Conservation (phyloP, 2,113 vertebrate species). For the Glaucomys volans region DNA sequence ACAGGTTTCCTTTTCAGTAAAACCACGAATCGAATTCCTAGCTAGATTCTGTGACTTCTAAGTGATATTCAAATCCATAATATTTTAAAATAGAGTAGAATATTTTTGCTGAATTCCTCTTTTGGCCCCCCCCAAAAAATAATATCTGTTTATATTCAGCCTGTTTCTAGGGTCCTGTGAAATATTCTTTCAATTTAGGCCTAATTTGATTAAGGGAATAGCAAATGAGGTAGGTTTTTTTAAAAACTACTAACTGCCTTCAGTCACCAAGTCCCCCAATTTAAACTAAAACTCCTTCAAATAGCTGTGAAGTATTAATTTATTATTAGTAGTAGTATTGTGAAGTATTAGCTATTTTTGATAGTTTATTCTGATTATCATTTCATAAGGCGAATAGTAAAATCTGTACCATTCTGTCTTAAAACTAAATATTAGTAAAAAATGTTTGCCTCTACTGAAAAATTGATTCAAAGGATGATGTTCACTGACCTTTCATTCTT, state of each 20-base stretch:
- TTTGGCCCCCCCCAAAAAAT: neutral
- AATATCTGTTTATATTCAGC: neutral
- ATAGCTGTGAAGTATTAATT: neutral
- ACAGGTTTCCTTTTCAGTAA: neutral
- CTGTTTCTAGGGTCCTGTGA: neutral
- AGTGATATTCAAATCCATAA: neutral
- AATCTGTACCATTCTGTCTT: conserved; percentile 2
- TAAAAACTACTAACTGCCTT: neutral
- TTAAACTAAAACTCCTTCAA: neutral
- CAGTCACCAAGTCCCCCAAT: neutral
- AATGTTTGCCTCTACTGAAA: conserved; percentile 61
- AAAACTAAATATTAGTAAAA: conserved; percentile 42
- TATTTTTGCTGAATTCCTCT: neutral
- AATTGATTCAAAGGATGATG: conserved; percentile 14
- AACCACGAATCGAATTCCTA: neutral
- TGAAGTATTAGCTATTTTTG: neutral
- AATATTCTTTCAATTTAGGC: neutral
- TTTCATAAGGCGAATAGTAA: neutral
- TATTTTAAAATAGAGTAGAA: neutral
- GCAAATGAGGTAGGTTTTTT: neutral
- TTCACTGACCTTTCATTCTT: conserved; percentile 24
- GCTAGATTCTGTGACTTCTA: neutral
- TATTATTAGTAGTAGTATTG: neutral
- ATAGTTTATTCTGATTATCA: neutral
- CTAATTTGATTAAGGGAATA: neutral